These are phyloP conservation scores for Poecilia velifera DNA, from an alignment of 2,797 vertebrate genomes.

Conservation along the genomic window DNA sequence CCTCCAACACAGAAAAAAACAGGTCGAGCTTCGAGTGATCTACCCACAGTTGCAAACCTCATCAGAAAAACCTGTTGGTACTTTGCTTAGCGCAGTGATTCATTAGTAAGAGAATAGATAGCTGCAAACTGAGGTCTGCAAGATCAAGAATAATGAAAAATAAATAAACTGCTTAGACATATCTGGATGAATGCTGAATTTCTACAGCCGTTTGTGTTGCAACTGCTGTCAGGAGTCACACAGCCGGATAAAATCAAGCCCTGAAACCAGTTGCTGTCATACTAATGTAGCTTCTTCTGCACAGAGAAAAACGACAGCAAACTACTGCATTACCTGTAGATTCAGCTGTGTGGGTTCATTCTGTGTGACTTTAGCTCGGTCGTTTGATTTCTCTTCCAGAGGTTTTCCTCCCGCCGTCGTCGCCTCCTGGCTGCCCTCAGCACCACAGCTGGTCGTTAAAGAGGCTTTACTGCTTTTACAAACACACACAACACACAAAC, in stretches of 20 bases:
- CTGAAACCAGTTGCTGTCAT: neutral
- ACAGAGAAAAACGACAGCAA: neutral
- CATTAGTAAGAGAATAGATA: neutral
- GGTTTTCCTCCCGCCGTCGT: slow-evolving; percentile 84
- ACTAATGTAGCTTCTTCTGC: too few species aligned
- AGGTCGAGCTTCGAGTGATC: neutral
- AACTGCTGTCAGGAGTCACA: neutral
- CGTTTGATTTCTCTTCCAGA: slow-evolving; percentile 86
- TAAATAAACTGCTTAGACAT: too few species aligned
- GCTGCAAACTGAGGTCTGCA: neutral
- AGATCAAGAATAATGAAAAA: neutral
- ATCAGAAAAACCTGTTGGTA: neutral
- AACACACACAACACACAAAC: neutral
- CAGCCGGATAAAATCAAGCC: neutral
- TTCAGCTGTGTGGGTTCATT: slow-evolving; percentile 85
- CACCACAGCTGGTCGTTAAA: neutral
- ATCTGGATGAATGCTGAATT: neutral
- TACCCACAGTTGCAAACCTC: neutral
- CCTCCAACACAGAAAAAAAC: neutral
- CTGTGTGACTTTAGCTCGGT: slow-evolving; percentile 83
- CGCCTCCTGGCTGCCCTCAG: slow-evolving; percentile 81
- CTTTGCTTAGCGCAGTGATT: neutral
- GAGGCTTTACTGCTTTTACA: slow-evolving; percentile 71
- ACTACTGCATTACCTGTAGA: neutral
- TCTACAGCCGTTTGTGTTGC: neutral